Evolutionary conservation across 1,140 invertebrate genomes (phyloP).

Genomic region (Bombus fervidus): DNA sequence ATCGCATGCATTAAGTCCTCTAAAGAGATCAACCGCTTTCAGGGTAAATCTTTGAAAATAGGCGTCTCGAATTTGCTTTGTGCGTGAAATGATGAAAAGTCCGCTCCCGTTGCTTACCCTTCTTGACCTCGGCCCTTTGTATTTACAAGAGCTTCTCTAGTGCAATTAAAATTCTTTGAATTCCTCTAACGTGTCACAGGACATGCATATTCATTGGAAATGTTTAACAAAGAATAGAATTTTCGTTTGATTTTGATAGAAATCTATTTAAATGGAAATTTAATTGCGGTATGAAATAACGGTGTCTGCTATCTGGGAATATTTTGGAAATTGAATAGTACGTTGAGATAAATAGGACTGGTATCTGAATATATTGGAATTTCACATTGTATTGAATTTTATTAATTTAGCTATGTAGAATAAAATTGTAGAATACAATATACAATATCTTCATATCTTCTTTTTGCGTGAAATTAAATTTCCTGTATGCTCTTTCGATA

Average conservation of each 20-base stretch:
- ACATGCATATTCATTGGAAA: neutral
- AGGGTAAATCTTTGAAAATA: neutral
- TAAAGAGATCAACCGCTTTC: slow-evolving; percentile 23
- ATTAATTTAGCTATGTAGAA: too few relatives aligned
- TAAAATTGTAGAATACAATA: too few relatives aligned
- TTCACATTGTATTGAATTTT: too few relatives aligned
- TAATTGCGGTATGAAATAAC: too few relatives aligned
- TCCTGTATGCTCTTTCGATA: too few relatives aligned
- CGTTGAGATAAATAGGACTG: too few relatives aligned
- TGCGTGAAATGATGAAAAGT: slow-evolving; percentile 19
- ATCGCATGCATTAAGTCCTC: neutral
- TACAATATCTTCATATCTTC: too few relatives aligned
- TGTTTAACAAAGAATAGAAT: neutral
- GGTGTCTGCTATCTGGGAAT: too few relatives aligned
- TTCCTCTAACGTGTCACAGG: neutral
- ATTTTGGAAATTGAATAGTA: too few relatives aligned
- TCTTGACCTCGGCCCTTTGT: slow-evolving; percentile 17
- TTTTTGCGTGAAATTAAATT: too few relatives aligned
- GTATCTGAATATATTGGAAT: too few relatives aligned
- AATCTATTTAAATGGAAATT: slow-evolving; percentile 4
- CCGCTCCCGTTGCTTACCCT: neutral
- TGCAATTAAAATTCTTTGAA: slow-evolving; percentile 32
- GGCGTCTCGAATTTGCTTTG: slow-evolving; percentile 6
- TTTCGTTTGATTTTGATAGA: neutral
- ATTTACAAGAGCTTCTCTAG: neutral